Conservation (phyloP, 2,888 invertebrate species). For the Epinotia brunnichana region DNA sequence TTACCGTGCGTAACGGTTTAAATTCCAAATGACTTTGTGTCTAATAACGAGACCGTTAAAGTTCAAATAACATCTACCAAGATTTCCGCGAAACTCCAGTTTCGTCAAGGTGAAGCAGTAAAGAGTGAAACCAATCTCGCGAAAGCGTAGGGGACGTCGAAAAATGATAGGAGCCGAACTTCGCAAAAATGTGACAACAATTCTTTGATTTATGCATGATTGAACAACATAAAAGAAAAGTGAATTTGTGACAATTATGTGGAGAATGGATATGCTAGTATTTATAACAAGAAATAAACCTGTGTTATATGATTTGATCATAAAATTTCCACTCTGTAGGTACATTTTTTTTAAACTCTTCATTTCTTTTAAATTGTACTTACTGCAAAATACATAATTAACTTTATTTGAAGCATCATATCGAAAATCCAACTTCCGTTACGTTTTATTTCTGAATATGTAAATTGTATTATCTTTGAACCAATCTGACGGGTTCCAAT, state of each 20-base stretch:
- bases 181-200: conserved; percentile 49
- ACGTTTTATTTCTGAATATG: conserved; percentile 42
- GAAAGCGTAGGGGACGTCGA: conserved; percentile 63
- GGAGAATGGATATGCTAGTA: conserved; percentile 9
- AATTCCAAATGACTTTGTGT: neutral
- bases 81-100: conserved; percentile 17
- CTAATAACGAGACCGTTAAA: conserved; percentile 13
- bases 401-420: neutral
- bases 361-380: too few species aligned
- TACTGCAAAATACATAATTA: neutral
- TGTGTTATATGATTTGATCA: too few species aligned
- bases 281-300: neutral
- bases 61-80: conserved; percentile 18
- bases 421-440: neutral
- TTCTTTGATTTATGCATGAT: conserved; percentile 44
- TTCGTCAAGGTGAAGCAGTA: conserved; percentile 45
- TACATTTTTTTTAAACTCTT: too few species aligned
- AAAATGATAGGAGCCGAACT: conserved; percentile 57
- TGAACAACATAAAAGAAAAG: conserved; percentile 39
- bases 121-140: conserved; percentile 78
- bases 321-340: too few species aligned
- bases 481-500: conserved; percentile 64
- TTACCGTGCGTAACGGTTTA: conserved; percentile 13
- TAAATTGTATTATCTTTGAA: conserved; percentile 54
- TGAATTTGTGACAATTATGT: conserved; percentile 39